Evolutionary conservation across 2,888 invertebrate genomes (phyloP).

Genomic region (Idaea biselata): DNA sequence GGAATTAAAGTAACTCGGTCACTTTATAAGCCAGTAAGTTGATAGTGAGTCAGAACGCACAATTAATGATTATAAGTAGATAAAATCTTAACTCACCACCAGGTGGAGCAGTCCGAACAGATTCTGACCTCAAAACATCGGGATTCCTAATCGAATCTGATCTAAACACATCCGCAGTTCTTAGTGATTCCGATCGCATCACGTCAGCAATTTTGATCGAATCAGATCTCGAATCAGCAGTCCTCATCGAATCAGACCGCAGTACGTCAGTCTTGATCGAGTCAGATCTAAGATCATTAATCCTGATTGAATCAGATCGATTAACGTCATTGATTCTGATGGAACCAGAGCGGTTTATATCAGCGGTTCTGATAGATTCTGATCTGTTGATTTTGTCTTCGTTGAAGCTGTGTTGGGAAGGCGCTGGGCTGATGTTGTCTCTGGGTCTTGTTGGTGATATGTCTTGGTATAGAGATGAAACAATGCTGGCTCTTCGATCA

Average conservation of each 20-base stretch:
- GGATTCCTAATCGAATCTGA: conserved; percentile 20
- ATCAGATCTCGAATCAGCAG: conserved; percentile 18
- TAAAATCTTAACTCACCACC: conserved; percentile 30
- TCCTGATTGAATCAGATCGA: conserved; percentile 17
- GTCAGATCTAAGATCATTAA: conserved; percentile 53
- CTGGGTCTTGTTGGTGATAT: conserved; percentile 63
- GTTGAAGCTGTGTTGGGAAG: conserved; percentile 65
- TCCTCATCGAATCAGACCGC: conserved; percentile 28
- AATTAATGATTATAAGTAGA: neutral
- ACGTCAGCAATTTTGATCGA: conserved; percentile 14
- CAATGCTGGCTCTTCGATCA: conserved; percentile 72
- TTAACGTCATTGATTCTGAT: conserved; percentile 10
- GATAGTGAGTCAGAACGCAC: neutral
- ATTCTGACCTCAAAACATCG: conserved; percentile 27
- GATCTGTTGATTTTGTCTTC: conserved; percentile 62
- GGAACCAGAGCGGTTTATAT: conserved; percentile 10
- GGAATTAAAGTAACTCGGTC: too few species aligned
- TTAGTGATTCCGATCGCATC: neutral
- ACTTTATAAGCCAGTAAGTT: too few species aligned
- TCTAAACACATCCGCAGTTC: conserved; percentile 14
- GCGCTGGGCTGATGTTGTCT: conserved; percentile 67
- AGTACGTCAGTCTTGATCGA: conserved; percentile 49
- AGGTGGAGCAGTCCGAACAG: conserved; percentile 26
- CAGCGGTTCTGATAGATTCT: conserved; percentile 54
- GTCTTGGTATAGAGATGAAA: conserved; percentile 69